A percentile compares a stretch with the other conserved stretches of the same genome.
These are phyloP conservation scores for Torymus tubicola DNA, from an alignment of 2,888 invertebrate genomes.

Conservation along the genomic window DNA sequence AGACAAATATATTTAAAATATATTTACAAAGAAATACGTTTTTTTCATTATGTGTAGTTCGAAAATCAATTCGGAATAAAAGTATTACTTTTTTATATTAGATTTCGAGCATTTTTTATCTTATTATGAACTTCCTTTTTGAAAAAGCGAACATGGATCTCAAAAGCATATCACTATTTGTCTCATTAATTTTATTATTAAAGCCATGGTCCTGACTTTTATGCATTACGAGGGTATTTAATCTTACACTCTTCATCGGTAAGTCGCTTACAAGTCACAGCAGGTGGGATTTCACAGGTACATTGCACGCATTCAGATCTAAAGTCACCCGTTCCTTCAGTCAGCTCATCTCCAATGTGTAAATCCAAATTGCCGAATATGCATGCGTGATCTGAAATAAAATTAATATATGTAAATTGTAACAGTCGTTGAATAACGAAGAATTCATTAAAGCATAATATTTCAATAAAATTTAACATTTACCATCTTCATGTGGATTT, in stretches of 20 bases:
- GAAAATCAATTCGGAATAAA: no score
- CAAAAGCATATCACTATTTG: no score
- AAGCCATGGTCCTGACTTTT: no score
- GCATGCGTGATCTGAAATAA: slow-evolving; percentile 51
- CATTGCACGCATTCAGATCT: slow-evolving; percentile 56
- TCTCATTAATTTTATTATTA: no score
- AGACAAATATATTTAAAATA: no score
- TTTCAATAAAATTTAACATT: neutral
- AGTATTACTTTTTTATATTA: no score
- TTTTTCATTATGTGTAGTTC: no score
- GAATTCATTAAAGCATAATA: neutral
- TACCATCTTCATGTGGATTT: no score
- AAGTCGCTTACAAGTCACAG: slow-evolving; percentile 58
- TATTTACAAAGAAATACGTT: no score
- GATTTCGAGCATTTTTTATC: no score
- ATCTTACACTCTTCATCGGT: slow-evolving; percentile 44
- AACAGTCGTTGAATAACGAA: neutral
- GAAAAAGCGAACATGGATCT: no score
- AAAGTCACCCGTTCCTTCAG: slow-evolving; percentile 22
- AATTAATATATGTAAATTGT: neutral
- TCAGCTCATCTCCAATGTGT: slow-evolving; percentile 59
- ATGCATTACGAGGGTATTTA: neutral
- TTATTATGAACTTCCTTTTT: no score
- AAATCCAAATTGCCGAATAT: slow-evolving; percentile 59
- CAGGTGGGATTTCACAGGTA: slow-evolving; percentile 62